A percentile compares a stretch with the other conserved stretches of the same genome.
Conservation (phyloP, 1,140 invertebrate genomes). For the Pseudomyrmex concolor region DNA sequence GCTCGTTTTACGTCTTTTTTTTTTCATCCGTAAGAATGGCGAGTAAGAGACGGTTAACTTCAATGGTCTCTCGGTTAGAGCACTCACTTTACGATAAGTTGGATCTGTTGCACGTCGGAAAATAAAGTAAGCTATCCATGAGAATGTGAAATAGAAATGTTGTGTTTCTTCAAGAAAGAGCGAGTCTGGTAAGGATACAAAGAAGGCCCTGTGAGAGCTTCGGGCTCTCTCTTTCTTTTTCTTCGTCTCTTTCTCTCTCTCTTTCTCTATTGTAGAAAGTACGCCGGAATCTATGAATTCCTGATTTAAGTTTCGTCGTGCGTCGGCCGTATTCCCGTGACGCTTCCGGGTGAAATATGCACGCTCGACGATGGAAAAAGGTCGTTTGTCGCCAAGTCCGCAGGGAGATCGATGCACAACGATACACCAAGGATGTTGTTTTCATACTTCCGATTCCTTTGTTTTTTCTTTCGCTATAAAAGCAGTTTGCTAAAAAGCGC, state of each 20-base stretch:
- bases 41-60: conserved; percentile 17
- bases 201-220: no score
- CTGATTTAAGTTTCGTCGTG: conserved; percentile 64
- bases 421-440: conserved; percentile 52
- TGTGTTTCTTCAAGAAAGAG: conserved; percentile 49
- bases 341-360: conserved; percentile 59
- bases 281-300: conserved; percentile 68
- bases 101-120: conserved; percentile 46
- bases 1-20: not conserved
- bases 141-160: conserved; percentile 55
- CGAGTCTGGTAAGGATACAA: not conserved
- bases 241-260: no score
- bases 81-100: conserved; percentile 49
- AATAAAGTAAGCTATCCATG: conserved; percentile 48
- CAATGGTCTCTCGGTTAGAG: conserved; percentile 25
- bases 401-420: conserved; percentile 53
- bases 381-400: conserved; percentile 58
- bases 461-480: conserved; percentile 38
- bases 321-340: conserved; percentile 42
- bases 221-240: no score
- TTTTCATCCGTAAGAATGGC: conserved; percentile 2
- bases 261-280: conserved; percentile 40
- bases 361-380: conserved; percentile 54
- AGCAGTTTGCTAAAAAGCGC: conserved; percentile 27
- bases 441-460: conserved; percentile 38